Evolutionary conservation across 2,113 vertebrate genomes (phyloP).

Genomic region (Rallus limicola): DNA sequence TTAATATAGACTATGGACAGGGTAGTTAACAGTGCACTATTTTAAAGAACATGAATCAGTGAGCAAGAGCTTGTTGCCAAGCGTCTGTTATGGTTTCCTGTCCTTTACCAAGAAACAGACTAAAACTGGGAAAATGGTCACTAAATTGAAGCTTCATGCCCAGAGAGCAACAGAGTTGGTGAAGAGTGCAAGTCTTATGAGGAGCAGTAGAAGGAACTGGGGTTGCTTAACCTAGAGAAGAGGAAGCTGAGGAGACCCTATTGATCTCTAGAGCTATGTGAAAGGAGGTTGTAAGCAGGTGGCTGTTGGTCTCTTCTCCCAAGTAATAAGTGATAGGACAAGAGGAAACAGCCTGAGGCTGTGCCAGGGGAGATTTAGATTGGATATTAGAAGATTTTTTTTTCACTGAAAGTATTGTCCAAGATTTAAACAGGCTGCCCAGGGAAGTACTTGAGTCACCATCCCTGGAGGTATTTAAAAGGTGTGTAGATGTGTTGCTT

Average conservation of each 20-base stretch:
- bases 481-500: too few relatives aligned
- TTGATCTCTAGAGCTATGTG: neutral
- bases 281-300: neutral
- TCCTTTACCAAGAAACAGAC: neutral
- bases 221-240: neutral
- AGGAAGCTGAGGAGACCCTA: neutral
- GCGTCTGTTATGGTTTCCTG: neutral
- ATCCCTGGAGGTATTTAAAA: neutral
- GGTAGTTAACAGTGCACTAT: neutral
- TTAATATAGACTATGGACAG: neutral
- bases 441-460: neutral
- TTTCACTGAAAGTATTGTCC: neutral
- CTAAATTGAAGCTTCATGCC: neutral
- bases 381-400: neutral
- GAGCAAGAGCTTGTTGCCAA: neutral
- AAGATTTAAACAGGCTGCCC: neutral
- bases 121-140: neutral
- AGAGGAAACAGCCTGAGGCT: neutral
- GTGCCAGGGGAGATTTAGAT: neutral
- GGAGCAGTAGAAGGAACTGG: accelerated
- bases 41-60: neutral
- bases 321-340: neutral
- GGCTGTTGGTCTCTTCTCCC: neutral
- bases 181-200: neutral
- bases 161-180: neutral